A percentile compares a stretch with the other conserved stretches of the same genome.
Evolutionary conservation across 2,797 vertebrate genomes (phyloP).

Genomic region (Sus cebifrons): DNA sequence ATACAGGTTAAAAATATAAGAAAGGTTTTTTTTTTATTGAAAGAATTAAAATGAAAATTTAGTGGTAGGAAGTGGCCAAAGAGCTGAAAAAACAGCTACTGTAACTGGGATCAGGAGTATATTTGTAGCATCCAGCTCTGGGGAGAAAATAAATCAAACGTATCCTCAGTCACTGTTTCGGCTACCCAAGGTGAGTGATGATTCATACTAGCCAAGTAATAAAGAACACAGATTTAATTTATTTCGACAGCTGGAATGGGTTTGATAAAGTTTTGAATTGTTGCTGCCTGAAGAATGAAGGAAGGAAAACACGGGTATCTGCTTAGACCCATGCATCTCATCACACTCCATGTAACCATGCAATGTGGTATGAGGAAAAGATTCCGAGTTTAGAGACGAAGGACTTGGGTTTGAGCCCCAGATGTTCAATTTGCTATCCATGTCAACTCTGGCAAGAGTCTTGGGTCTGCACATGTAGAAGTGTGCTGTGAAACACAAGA

Average conservation of each 20-base stretch:
- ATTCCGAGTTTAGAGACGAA: background rate
- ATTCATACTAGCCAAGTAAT: conserved; percentile 36
- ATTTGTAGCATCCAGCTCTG: background rate
- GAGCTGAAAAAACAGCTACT: background rate
- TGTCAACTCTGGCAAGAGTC: background rate
- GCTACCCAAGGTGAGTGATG: conserved; percentile 41
- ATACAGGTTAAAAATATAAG: conserved; percentile 21
- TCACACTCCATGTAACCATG: background rate
- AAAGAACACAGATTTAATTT: conserved; percentile 64
- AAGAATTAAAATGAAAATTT: conserved; percentile 43
- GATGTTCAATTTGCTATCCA: background rate
- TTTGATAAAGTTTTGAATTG: conserved; percentile 43
- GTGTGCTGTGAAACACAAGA: background rate
- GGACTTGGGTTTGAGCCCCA: background rate
- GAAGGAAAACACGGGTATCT: conserved; percentile 8
- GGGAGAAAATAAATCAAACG: conserved; percentile 59
- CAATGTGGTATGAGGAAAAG: background rate
- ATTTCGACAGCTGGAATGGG: conserved; percentile 47
- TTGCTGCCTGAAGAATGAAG: conserved; percentile 35
- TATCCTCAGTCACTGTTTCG: conserved; percentile 34
- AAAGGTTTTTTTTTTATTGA: background rate
- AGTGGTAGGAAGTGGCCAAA: background rate
- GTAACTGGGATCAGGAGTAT: background rate
- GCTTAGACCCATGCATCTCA: background rate
- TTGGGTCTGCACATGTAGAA: background rate